phyloP scores from a whole-genome alignment of 2,888 invertebrate genomes.

The Stramonita haemastoma region DNA sequence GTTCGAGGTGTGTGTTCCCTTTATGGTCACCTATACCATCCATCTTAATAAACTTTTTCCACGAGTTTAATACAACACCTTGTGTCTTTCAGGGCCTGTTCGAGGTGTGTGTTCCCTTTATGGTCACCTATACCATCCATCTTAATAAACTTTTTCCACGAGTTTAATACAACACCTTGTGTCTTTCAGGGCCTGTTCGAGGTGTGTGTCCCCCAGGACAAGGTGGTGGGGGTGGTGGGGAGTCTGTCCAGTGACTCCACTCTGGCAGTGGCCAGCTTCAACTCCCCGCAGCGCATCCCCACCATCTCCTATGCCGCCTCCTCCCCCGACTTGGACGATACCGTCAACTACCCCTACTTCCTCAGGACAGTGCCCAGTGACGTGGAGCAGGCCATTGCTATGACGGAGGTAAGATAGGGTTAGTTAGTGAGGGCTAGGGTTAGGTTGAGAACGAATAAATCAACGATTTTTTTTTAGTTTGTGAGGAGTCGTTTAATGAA shows the following conservation, averaged over 20 bases:
- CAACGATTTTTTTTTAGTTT: not conserved
- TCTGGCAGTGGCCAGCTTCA: constrained; percentile 59
- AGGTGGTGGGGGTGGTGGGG: constrained; percentile 79
- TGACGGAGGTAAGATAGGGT: constrained; percentile 53
- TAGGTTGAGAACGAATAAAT: not conserved
- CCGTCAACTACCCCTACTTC: constrained; percentile 68
- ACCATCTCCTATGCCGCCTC: constrained; percentile 68
- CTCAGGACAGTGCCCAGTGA: constrained; percentile 73
- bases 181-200: constrained; percentile 45
- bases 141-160: no score
- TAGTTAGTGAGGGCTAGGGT: no score
- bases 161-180: no score
- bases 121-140: no score
- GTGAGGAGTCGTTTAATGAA: no score
- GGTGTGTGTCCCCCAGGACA: constrained; percentile 56
- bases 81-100: constrained; percentile 1
- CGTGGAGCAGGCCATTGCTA: constrained; percentile 66
- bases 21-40: no score
- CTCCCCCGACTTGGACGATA: constrained; percentile 67
- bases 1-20: not conserved
- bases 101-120: not conserved
- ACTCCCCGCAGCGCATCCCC: constrained; percentile 63
- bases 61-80: no score
- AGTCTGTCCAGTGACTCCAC: constrained; percentile 77
- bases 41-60: no score